Conservation (phyloP, 2,113 vertebrate species). For the Edolisoma coerulescens region DNA sequence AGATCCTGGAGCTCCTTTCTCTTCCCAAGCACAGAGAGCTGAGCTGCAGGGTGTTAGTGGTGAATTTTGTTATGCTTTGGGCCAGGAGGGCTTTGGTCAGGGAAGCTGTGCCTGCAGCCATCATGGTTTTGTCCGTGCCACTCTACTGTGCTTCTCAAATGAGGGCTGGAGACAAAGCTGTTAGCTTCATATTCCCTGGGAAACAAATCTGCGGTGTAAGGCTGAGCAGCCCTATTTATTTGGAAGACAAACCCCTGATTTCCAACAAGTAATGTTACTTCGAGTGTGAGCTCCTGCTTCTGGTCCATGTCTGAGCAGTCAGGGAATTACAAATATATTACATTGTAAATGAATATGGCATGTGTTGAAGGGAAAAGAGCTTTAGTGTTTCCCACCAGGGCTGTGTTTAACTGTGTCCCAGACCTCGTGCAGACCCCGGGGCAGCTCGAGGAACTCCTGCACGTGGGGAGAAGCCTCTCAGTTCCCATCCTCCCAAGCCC, state of each 20-base stretch:
- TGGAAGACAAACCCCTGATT: background rate
- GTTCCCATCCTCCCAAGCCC: background rate
- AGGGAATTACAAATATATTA: accelerated
- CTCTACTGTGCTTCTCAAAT: background rate
- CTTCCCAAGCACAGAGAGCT: background rate
- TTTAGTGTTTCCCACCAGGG: background rate
- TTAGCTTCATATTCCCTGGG: background rate
- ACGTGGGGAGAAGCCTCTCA: accelerated
- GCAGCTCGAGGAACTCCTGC: background rate
- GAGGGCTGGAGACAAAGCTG: background rate
- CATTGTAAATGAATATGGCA: accelerated
- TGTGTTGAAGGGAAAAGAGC: background rate
- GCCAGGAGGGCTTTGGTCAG: background rate
- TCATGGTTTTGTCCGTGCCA: accelerated
- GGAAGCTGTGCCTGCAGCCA: background rate
- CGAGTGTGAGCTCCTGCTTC: background rate
- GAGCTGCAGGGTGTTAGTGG: background rate
- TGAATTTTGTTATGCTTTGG: accelerated
- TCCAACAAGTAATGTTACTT: background rate
- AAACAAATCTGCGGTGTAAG: background rate
- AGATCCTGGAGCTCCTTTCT: background rate
- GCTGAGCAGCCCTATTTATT: background rate
- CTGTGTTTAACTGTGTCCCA: background rate
- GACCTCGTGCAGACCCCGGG: background rate
- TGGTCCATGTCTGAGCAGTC: background rate